A percentile compares a stretch with the other conserved stretches of the same genome.
Evolutionary conservation across 2,113 vertebrate species (phyloP).

Genomic region (Cinclus cinclus): DNA sequence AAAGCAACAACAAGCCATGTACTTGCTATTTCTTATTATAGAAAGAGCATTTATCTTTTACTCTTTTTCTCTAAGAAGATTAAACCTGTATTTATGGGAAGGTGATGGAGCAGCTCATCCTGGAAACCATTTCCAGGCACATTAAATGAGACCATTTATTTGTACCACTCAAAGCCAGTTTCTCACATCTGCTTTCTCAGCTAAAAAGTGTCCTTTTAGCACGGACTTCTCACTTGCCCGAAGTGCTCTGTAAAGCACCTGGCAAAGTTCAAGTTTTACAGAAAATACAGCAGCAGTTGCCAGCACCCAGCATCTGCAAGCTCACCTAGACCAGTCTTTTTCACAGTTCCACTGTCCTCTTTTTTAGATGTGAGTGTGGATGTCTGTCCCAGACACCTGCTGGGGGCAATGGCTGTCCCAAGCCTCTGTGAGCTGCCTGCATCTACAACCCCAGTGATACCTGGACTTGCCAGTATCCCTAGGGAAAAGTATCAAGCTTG

Average conservation of each 20-base stretch:
- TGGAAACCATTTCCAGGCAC: background rate
- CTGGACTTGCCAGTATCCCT: background rate
- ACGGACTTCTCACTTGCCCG: background rate
- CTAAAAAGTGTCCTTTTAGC: background rate
- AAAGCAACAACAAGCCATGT: background rate
- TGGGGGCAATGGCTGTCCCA: background rate
- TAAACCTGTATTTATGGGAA: background rate
- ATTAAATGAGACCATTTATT: background rate
- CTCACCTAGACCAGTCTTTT: background rate
- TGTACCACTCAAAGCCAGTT: background rate
- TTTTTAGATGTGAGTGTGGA: rapidly evolving
- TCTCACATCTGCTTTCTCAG: background rate
- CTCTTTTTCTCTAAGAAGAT: background rate
- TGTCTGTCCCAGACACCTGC: background rate
- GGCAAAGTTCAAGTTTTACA: background rate
- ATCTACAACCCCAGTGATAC: background rate
- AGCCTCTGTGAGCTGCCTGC: background rate
- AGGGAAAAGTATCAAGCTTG: background rate
- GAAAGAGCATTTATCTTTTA: background rate
- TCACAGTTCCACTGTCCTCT: background rate
- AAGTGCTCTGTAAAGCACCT: background rate
- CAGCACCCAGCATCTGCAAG: background rate
- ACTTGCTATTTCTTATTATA: background rate
- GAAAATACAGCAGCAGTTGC: background rate
- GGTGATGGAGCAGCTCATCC: background rate